Conservation (phyloP, 2,797 vertebrate genomes). For the Decapterus maruadsi region DNA sequence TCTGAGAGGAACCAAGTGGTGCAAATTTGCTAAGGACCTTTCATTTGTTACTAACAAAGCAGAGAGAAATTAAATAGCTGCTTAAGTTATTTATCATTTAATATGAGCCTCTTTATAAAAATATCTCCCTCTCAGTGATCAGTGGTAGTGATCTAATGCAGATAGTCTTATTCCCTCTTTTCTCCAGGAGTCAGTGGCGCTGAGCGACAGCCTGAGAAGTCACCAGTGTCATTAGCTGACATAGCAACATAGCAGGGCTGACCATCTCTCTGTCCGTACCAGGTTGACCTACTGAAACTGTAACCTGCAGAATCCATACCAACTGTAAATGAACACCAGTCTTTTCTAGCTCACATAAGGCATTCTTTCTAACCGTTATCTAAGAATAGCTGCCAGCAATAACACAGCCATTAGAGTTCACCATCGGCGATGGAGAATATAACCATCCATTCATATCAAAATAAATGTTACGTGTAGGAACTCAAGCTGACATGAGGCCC, state of each 20-base stretch:
- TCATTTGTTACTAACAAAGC: too few species aligned
- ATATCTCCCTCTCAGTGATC: too few species aligned
- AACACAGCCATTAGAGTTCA: background rate
- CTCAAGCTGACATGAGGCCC: slow-evolving; percentile 11
- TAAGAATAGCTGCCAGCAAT: background rate
- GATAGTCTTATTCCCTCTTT: background rate
- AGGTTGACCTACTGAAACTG: background rate
- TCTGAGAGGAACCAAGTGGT: too few species aligned
- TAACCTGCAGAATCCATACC: slow-evolving; percentile 1
- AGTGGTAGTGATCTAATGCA: too few species aligned
- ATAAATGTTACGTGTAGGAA: slow-evolving; percentile 17
- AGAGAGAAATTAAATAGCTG: too few species aligned
- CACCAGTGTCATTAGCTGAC: slow-evolving; percentile 22
- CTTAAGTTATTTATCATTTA: too few species aligned
- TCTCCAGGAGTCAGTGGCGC: slow-evolving; percentile 28
- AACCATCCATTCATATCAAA: slow-evolving; percentile 19
- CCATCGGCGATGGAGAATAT: slow-evolving; percentile 7
- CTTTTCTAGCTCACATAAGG: background rate
- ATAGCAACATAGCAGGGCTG: background rate
- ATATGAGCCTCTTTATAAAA: too few species aligned
- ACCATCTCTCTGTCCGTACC: background rate
- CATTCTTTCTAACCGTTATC: background rate
- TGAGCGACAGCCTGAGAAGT: slow-evolving; percentile 7
- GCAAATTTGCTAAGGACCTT: too few species aligned
- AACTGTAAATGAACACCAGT: background rate